Evolutionary conservation across 2,113 vertebrate species (phyloP).

Genomic region (Sakesphorus luctuosus): DNA sequence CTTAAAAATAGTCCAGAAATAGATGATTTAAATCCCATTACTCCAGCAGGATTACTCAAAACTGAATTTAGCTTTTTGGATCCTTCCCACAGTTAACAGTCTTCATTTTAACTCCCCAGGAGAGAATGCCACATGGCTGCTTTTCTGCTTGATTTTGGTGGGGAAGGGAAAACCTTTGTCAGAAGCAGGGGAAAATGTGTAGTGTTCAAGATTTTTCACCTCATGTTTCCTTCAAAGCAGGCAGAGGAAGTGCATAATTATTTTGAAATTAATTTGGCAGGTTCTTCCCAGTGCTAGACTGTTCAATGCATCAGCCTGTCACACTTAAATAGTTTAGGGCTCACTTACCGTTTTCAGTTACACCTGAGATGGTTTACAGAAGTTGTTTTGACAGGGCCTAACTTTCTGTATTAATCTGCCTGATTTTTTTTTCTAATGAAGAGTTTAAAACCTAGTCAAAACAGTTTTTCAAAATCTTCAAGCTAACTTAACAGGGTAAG

Average conservation of each 20-base stretch:
- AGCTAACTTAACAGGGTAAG: background rate
- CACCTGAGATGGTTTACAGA: constrained; percentile 29
- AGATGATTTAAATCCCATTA: background rate
- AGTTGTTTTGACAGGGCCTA: constrained; percentile 14
- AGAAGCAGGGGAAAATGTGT: background rate
- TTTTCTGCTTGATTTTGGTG: constrained; percentile 1
- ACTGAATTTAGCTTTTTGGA: background rate
- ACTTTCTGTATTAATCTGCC: constrained; percentile 18
- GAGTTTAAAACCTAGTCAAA: constrained; percentile 13
- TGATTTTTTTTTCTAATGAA: background rate
- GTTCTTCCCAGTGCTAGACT: background rate
- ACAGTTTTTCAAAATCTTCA: background rate
- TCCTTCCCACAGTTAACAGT: background rate
- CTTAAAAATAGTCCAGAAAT: background rate
- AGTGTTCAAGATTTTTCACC: background rate
- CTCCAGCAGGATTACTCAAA: background rate
- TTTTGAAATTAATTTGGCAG: constrained; percentile 34
- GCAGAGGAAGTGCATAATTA: background rate
- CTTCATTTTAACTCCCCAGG: background rate
- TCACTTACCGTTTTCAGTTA: background rate
- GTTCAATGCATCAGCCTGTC: background rate
- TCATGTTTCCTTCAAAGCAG: background rate
- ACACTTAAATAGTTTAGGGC: background rate
- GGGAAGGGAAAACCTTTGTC: background rate
- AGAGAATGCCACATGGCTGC: background rate